Evolutionary conservation across 2,888 invertebrate genomes (phyloP), one percentile per base, ranked within the genome.

Genomic region (Sminthurinus aureus): DNA sequence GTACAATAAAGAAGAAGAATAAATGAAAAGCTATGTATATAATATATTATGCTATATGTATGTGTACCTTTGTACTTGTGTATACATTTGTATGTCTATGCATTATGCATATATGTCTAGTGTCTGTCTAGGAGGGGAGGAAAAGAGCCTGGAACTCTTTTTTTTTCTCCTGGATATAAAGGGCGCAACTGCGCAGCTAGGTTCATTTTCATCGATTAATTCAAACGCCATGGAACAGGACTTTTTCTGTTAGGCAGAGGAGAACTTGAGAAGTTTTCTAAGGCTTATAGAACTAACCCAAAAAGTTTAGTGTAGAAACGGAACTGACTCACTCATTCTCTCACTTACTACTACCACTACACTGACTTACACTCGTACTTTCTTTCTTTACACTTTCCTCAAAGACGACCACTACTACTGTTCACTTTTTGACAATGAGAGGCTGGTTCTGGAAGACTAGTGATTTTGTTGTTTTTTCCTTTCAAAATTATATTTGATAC

Each of bases 391-490:
- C 58, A 15, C 13, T 18, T 58, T 58, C 58, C 9, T 15, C 58
- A 9, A 18, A 58, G 15, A 58, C 58, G 58, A 58, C 58, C 18
- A 58, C 38, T 38, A 38, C 38, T 58, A 58, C 58, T 58, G 13
- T 58, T 78, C 66, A 26, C 4, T 64, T 38, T 22, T 82, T 76
- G 75, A 67, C 78, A 81, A 76, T 77, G 82, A 82, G 82, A 71
- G 67, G 77, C 78, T 78, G 82, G 76, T 77, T 78, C 82, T 83
- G 83, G 83, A 83, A 83, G 83, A 83, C 83, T 83, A 78, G 83
- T 83, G 83, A 83, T 83, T 83, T 83, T 83, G 83, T 83, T 83
- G 83, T 83, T 78, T 78, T 66, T 58, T 81, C 78, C 24, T 82
- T 82, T 82, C 74, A 82, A 82, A 71, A 77, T 73, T 18, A 13